Percentiles rank a stretch among this genome's conserved stretches.
Conservation (phyloP, 2,797 vertebrate species). For the Adrianichthys oophorus region DNA sequence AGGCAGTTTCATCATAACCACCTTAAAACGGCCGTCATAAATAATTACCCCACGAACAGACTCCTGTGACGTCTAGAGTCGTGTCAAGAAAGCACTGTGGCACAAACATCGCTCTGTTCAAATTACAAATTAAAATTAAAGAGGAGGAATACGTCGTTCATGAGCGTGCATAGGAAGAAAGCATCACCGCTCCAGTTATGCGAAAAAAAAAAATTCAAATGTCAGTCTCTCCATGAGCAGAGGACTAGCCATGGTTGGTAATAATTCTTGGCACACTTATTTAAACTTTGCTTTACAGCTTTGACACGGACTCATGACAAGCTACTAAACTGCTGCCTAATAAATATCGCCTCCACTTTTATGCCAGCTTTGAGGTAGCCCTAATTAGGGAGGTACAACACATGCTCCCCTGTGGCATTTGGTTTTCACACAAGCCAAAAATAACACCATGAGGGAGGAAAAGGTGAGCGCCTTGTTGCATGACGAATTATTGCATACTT, state of each 20-base stretch:
- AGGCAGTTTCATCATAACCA: conserved; percentile 61
- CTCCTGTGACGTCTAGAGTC: conserved; percentile 48
- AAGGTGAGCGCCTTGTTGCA: conserved; percentile 49
- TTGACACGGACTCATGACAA: conserved; percentile 69
- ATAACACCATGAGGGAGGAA: conserved; percentile 67
- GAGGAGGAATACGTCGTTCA: conserved; percentile 55
- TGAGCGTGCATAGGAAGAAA: conserved; percentile 39
- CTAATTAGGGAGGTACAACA: conserved; percentile 76
- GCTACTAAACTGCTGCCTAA: conserved; percentile 72
- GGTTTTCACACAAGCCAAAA: conserved; percentile 70
- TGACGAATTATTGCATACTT: conserved; percentile 34
- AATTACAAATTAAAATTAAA: conserved; percentile 76
- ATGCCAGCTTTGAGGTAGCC: conserved; percentile 73
- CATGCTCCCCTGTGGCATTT: conserved; percentile 70
- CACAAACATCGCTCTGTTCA: conserved; percentile 67
- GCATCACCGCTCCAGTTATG: conserved; percentile 37
- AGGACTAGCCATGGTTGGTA: conserved; percentile 23
- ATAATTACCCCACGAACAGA: conserved; percentile 55
- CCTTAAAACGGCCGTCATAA: conserved; percentile 64
- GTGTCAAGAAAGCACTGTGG: conserved; percentile 25
- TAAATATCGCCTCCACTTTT: conserved; percentile 72
- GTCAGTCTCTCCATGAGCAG: conserved; percentile 48
- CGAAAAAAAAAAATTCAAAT: conserved; percentile 63
- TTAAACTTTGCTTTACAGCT: conserved; percentile 63
- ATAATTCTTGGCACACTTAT: conserved; percentile 54